These are phyloP conservation scores for Arctopsyche grandis DNA, from an alignment of 1,140 invertebrate genomes.

Conservation along the genomic window DNA sequence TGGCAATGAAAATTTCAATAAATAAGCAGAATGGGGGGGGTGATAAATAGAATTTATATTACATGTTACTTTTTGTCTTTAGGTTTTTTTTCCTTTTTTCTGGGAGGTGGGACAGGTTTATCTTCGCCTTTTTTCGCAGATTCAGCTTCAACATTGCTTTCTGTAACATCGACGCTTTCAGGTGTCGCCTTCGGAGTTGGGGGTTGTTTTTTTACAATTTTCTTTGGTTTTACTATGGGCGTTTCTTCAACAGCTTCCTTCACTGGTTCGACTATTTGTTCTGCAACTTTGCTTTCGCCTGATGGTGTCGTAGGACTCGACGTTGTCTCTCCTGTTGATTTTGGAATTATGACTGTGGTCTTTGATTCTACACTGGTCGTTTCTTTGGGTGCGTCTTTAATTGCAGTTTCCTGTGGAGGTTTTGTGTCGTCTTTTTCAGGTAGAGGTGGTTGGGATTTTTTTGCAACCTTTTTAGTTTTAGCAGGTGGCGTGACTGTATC, in stretches of 20 bases:
- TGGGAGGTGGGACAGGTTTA: slow-evolving; percentile 64
- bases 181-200: slow-evolving; percentile 38
- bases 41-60: background rate
- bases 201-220: slow-evolving; percentile 62
- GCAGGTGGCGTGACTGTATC: background rate
- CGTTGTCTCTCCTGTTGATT: background rate
- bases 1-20: slow-evolving; percentile 39
- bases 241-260: slow-evolving; percentile 44
- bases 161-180: slow-evolving; percentile 55
- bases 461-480: slow-evolving; percentile 21
- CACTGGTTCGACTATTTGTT: slow-evolving; percentile 35
- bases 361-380: background rate
- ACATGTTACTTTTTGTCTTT: slow-evolving; percentile 61
- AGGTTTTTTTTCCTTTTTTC: slow-evolving; percentile 67
- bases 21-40: slow-evolving; percentile 35
- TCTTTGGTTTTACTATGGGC: slow-evolving; percentile 57
- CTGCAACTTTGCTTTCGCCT: slow-evolving; percentile 38
- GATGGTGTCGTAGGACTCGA: background rate
- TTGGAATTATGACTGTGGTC: background rate
- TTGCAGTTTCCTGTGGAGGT: background rate
- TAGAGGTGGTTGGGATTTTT: background rate
- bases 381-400: background rate
- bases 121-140: slow-evolving; percentile 57
- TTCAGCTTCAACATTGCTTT: slow-evolving; percentile 1
- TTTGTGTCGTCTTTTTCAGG: background rate